phyloP scores from a whole-genome alignment of 2,113 vertebrate genomes.

The Apaloderma vittatum region DNA sequence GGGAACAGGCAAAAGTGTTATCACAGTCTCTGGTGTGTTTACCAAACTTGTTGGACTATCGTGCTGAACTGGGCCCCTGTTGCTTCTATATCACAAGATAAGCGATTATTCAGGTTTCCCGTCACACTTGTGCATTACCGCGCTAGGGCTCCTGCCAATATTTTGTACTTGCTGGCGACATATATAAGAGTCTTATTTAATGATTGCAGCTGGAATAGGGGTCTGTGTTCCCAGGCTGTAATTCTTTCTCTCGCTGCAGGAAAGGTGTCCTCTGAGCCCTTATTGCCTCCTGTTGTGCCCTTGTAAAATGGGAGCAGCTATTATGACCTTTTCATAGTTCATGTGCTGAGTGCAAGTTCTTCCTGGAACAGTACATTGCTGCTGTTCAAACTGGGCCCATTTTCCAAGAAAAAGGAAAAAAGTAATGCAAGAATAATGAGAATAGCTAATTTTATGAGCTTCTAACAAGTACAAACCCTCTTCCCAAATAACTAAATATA shows the following conservation, averaged over 20 bases:
- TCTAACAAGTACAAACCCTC: neutral
- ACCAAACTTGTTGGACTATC: neutral
- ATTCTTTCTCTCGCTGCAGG: neutral
- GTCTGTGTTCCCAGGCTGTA: neutral
- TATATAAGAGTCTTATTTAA: neutral
- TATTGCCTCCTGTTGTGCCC: neutral
- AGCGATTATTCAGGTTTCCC: neutral
- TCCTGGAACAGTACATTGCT: neutral
- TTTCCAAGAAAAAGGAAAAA: neutral
- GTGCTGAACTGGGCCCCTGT: neutral
- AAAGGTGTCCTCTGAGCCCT: neutral
- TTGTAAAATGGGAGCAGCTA: neutral
- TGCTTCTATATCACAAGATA: neutral
- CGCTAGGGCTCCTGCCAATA: neutral
- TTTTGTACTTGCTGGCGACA: neutral
- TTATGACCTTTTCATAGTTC: neutral
- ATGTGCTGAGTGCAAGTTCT: neutral
- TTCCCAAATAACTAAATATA: neutral
- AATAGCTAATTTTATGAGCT: conserved; percentile 3
- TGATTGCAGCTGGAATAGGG: neutral
- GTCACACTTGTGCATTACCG: neutral
- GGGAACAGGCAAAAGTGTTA: neutral
- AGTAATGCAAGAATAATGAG: neutral
- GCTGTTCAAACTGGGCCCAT: neutral
- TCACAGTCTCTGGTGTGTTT: neutral